These are phyloP conservation scores for Lerista edwardsae DNA, from an alignment of 2,797 vertebrate species.

Conservation along the genomic window DNA sequence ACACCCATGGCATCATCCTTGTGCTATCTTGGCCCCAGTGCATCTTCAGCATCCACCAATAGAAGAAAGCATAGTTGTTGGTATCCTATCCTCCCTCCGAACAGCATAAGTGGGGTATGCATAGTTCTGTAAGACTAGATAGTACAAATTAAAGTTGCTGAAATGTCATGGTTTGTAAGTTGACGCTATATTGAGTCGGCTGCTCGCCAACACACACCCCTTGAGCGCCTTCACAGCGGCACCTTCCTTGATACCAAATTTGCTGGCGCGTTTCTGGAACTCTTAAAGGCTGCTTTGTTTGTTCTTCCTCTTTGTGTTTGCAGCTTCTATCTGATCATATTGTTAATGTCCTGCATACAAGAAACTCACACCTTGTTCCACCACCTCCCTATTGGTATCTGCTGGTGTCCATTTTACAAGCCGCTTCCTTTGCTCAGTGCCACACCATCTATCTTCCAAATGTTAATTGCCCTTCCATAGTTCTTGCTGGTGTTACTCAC, in stretches of 20 bases:
- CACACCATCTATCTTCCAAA: conserved; percentile 37
- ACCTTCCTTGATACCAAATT: neutral
- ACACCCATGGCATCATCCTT: too few relatives aligned
- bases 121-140: neutral
- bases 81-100: neutral
- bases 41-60: neutral
- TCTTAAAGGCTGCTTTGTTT: too few relatives aligned
- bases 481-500: conserved; percentile 22
- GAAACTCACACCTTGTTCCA: conserved; percentile 4
- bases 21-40: neutral
- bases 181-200: too few relatives aligned
- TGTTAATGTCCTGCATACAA: neutral
- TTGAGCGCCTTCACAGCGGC: neutral
- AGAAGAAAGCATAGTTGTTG: neutral
- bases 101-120: neutral
- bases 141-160: too few relatives aligned
- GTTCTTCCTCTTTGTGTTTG: neutral
- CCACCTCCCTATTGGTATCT: conserved; percentile 17
- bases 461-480: conserved; percentile 33
- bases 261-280: too few relatives aligned
- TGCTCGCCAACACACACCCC: neutral
- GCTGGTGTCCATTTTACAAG: conserved; percentile 22
- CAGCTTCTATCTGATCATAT: neutral
- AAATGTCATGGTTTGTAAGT: neutral
- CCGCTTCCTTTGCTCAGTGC: conserved; percentile 11